phyloP scores from a whole-genome alignment of 92 coral and sea anemone genomes.

The Palythoa grandis region DNA sequence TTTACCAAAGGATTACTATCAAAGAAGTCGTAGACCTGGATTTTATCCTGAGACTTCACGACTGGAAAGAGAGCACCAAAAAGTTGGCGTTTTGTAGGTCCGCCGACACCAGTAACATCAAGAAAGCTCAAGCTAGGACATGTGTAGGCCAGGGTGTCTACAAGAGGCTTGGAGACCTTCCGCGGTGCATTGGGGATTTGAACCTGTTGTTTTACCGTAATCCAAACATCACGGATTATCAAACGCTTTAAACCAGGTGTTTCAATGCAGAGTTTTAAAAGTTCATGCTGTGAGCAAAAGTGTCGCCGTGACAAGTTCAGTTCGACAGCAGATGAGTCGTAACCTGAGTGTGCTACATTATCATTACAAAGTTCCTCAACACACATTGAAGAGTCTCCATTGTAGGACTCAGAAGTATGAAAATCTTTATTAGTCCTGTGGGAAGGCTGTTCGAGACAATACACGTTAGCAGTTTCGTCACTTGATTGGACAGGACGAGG shows the following conservation, averaged over 20 bases:
- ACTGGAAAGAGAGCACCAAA: neutral
- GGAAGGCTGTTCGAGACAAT: neutral
- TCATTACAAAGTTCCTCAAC: neutral
- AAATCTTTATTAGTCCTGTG: neutral
- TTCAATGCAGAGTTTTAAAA: slow-evolving; percentile 22
- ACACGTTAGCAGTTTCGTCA: neutral
- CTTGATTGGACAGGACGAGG: neutral
- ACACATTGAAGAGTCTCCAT: neutral
- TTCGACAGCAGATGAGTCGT: neutral
- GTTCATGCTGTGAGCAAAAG: slow-evolving; percentile 5
- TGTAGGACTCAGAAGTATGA: neutral
- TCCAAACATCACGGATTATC: slow-evolving; percentile 33
- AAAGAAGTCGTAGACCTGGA: slow-evolving; percentile 10
- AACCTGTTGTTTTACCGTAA: neutral
- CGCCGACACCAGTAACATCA: slow-evolving; percentile 18
- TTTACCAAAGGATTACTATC: slow-evolving; percentile 16
- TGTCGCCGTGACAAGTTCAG: slow-evolving; percentile 23
- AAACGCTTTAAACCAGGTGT: slow-evolving; percentile 14
- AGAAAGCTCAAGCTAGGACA: slow-evolving; percentile 5
- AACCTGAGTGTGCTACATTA: neutral
- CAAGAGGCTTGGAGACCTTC: neutral
- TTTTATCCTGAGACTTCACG: neutral
- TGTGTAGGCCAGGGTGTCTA: slow-evolving; percentile 11
- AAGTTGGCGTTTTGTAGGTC: slow-evolving; percentile 29
- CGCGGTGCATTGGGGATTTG: slow-evolving; percentile 2